phyloP scores from a whole-genome alignment of 1,140 invertebrate species.

The Drosophila kohkoa region DNA sequence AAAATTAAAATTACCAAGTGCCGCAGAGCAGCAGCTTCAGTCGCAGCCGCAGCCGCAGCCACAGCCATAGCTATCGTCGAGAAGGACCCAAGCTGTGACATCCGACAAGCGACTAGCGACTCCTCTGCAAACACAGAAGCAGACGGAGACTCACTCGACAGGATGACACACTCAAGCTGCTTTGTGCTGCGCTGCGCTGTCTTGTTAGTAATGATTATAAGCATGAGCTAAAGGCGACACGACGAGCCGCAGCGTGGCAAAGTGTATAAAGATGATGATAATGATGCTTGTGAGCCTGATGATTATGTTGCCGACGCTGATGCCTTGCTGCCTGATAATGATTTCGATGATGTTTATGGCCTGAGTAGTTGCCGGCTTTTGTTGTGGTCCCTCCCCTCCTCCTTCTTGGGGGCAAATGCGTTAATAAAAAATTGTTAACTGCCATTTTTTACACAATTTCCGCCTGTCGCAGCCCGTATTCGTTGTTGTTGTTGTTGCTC shows the following conservation, averaged over 20 bases:
- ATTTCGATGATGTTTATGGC: constrained; percentile 69
- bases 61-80: neutral
- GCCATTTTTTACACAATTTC: constrained; percentile 76
- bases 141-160: constrained; percentile 21
- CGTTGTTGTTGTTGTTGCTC: neutral
- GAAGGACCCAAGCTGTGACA: constrained; percentile 10
- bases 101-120: constrained; percentile 12
- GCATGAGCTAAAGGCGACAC: constrained; percentile 18
- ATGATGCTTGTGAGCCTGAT: constrained; percentile 30
- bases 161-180: constrained; percentile 76
- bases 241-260: constrained; percentile 1
- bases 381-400: constrained; percentile 16
- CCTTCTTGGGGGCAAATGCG: constrained; percentile 45
- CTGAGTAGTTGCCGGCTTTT: constrained; percentile 48
- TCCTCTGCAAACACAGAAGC: neutral
- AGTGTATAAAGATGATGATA: constrained; percentile 30
- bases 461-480: constrained; percentile 46
- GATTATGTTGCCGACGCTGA: constrained; percentile 47
- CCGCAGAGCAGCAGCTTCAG: constrained; percentile 32
- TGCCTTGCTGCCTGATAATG: constrained; percentile 58
- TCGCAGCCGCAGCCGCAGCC: neutral
- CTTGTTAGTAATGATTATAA: constrained; percentile 71
- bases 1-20: constrained; percentile 81
- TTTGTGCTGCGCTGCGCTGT: constrained; percentile 66
- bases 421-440: constrained; percentile 79